Evolutionary conservation across 2,888 invertebrate species (phyloP).

Genomic region (Drosophila rellima): DNA sequence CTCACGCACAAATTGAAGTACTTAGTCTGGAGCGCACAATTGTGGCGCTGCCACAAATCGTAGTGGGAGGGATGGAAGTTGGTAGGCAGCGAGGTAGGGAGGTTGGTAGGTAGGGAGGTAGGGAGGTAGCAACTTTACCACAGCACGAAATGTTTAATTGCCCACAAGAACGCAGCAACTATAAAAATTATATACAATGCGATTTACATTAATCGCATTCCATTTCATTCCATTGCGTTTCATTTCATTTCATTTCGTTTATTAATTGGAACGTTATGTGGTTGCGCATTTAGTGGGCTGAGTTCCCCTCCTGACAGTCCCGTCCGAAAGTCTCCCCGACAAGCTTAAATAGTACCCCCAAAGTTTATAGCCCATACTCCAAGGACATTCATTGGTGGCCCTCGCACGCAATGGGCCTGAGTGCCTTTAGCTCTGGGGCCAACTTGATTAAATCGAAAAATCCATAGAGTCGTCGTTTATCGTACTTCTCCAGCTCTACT

Average conservation of each 20-base stretch:
- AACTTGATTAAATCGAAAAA: slow-evolving; percentile 62
- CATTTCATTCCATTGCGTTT: slow-evolving; percentile 46
- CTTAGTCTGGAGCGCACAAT: slow-evolving; percentile 29
- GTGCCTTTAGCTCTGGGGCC: slow-evolving; percentile 1
- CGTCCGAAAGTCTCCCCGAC: neutral
- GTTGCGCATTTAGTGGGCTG: slow-evolving; percentile 42
- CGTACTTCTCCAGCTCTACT: slow-evolving; percentile 1
- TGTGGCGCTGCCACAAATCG: slow-evolving; percentile 8
- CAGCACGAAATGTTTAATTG: slow-evolving; percentile 74
- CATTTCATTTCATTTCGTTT: slow-evolving; percentile 49
- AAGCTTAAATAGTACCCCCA: neutral
- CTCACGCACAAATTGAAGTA: slow-evolving; percentile 19
- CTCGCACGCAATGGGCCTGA: slow-evolving; percentile 52
- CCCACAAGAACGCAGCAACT: slow-evolving; percentile 76
- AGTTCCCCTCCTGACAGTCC: neutral
- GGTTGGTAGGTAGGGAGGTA: no score
- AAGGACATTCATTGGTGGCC: slow-evolving; percentile 30
- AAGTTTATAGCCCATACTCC: slow-evolving; percentile 9
- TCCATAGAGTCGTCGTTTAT: slow-evolving; percentile 45
- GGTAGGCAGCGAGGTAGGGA: neutral
- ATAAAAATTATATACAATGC: slow-evolving; percentile 73
- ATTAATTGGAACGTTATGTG: slow-evolving; percentile 75
- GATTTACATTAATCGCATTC: slow-evolving; percentile 74
- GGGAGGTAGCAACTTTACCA: neutral
- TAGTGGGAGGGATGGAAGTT: neutral